These are phyloP conservation scores for honey bee (Apis mellifera) DNA, from an alignment of 1,140 invertebrate genomes.

Conservation along the genomic window Amel_HAv3.1 CM009932.2:8545001-8545500, in stretches of 20 bases:
- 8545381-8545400: no score
- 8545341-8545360: no score
- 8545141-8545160: constrained; percentile 22
- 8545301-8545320: not conserved
- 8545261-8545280: not conserved
- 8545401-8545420: not conserved
- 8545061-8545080: constrained; percentile 55
- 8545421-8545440: not conserved
- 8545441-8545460: not conserved
- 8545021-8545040: constrained; percentile 59
- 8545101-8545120: constrained; percentile 23
- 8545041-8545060: constrained; percentile 56
- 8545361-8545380: no score
- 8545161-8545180: not conserved
- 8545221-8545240: not conserved
- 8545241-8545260: not conserved
- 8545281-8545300: not conserved
- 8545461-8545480: not conserved
- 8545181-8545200: not conserved
- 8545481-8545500: not conserved
- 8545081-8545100: constrained; percentile 48
- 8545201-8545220: not conserved
- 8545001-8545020: constrained; percentile 62
- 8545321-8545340: not conserved
- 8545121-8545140: constrained; percentile 35